A percentile compares a stretch with the other conserved stretches of the same genome.
Evolutionary conservation across 1,140 invertebrate species (phyloP).

Genomic region (Archivesica marissinica): DNA sequence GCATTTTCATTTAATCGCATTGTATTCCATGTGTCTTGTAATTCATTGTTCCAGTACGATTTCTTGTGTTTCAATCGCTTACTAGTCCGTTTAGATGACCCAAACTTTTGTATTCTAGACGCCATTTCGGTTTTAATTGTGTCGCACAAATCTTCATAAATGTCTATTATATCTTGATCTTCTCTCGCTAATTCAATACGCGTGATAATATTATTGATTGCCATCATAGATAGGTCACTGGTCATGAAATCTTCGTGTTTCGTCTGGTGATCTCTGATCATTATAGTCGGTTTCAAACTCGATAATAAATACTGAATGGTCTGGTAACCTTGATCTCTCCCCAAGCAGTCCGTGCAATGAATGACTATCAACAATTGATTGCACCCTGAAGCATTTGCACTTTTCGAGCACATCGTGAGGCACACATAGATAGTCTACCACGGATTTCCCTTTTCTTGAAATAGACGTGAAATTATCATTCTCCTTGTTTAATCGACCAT

Average conservation of each 20-base stretch:
- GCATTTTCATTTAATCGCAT: background rate
- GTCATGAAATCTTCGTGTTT: constrained; percentile 24
- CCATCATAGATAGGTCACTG: constrained; percentile 6
- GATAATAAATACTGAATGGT: constrained; percentile 55
- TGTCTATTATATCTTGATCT: background rate
- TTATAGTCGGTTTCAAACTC: constrained; percentile 4
- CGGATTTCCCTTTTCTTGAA: constrained; percentile 52
- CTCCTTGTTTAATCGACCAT: constrained; percentile 13
- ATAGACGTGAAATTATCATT: constrained; percentile 51
- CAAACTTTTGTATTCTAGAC: background rate
- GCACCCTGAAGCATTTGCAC: constrained; percentile 46
- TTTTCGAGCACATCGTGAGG: constrained; percentile 46
- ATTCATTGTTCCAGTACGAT: constrained; percentile 1
- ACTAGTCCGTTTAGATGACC: background rate
- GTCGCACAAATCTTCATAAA: constrained; percentile 38
- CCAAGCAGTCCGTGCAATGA: constrained; percentile 49
- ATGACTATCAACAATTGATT: constrained; percentile 47
- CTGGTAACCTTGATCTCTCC: constrained; percentile 50
- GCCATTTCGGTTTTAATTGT: constrained; percentile 34
- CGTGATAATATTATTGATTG: constrained; percentile 33
- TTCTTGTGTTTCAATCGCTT: constrained; percentile 4
- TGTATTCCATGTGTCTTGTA: background rate
- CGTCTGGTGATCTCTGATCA: background rate
- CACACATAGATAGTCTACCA: constrained; percentile 68
- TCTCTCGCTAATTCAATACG: background rate